Evolutionary conservation across 1,140 invertebrate species (phyloP).

Genomic region (Drosophila pseudoananassae): DNA sequence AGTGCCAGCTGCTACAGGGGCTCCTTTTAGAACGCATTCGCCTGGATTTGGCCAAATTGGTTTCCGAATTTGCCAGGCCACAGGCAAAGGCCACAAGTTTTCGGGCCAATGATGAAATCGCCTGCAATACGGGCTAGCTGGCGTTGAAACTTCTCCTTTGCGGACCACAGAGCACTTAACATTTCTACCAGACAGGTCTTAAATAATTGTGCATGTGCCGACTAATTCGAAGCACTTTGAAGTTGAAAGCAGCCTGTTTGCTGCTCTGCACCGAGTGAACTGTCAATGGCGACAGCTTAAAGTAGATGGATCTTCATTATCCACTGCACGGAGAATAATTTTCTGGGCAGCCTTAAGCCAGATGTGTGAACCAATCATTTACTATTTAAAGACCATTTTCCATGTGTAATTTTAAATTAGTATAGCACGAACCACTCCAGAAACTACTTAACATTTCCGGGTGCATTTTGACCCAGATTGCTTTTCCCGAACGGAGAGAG

Average conservation of each 20-base stretch:
- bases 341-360: neutral
- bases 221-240: constrained; percentile 46
- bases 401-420: constrained; percentile 7
- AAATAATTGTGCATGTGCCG: constrained; percentile 42
- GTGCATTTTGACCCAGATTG: constrained; percentile 32
- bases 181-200: constrained; percentile 38
- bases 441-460: constrained; percentile 21
- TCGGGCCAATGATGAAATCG: constrained; percentile 18
- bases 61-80: constrained; percentile 55
- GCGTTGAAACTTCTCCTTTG: constrained; percentile 24
- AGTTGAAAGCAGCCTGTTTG: constrained; percentile 32
- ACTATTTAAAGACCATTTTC: neutral
- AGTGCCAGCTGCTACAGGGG: constrained; percentile 1
- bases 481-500: neutral
- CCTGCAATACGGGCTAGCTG: constrained; percentile 28
- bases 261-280: constrained; percentile 8
- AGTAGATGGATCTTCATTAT: constrained; percentile 24
- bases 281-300: constrained; percentile 42
- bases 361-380: neutral
- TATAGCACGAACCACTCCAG: constrained; percentile 13
- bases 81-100: constrained; percentile 57
- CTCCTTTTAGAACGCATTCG: constrained; percentile 39
- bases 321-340: constrained; percentile 1
- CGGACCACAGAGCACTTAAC: constrained; percentile 55
- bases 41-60: constrained; percentile 45